A percentile compares a stretch with the other conserved stretches of the same genome.
These are phyloP conservation scores for Cryptotis parvus DNA, from an alignment of 2,113 vertebrate species.

Conservation along the genomic window DNA sequence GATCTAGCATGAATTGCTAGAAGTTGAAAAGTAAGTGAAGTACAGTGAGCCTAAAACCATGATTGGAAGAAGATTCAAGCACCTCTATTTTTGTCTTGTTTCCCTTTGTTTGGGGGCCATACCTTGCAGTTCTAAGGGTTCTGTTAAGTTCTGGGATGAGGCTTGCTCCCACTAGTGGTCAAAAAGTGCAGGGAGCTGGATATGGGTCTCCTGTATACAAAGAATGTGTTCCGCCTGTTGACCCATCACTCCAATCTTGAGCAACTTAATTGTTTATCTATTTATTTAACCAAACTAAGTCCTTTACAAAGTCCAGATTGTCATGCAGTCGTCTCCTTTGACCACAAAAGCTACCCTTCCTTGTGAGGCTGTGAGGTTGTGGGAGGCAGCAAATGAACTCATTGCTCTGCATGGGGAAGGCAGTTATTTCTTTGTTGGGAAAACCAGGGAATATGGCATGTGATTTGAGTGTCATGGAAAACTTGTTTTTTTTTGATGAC, in stretches of 20 bases:
- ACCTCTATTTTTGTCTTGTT: too few species aligned
- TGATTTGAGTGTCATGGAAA: background rate
- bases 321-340: background rate
- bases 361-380: background rate
- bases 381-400: background rate
- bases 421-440: too few species aligned
- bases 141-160: too few species aligned
- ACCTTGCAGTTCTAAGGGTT: too few species aligned
- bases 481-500: background rate
- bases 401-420: too few species aligned
- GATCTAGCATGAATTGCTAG: background rate
- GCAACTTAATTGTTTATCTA: too few species aligned
- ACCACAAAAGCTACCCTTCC: background rate
- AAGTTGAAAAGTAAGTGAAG: background rate
- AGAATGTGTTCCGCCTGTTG: background rate
- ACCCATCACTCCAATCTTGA: too few species aligned
- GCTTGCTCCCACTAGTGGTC: too few species aligned
- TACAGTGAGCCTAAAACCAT: background rate
- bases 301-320: background rate
- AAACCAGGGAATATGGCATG: too few species aligned
- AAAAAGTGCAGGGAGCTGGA: too few species aligned
- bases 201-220: too few species aligned
- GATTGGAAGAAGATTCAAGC: background rate
- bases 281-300: background rate
- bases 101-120: too few species aligned